Evolutionary conservation across 1,140 invertebrate genomes (phyloP).

Genomic region (Drosophila tristis): DNA sequence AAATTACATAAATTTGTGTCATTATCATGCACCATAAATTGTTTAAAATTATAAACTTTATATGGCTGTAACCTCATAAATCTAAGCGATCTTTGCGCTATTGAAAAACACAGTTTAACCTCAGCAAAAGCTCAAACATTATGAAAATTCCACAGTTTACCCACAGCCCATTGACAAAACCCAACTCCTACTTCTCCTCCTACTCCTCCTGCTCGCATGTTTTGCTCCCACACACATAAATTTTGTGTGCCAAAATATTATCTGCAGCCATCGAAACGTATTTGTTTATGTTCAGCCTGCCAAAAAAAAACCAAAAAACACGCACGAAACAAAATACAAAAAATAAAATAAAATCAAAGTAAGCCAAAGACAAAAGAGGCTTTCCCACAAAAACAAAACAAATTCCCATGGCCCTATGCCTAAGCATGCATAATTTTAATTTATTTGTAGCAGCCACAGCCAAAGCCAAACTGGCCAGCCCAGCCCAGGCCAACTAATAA

Average conservation of each 20-base stretch:
- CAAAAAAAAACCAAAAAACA: constrained; percentile 15
- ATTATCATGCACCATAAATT: too few species aligned
- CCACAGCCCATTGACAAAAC: constrained; percentile 26
- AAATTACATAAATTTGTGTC: too few species aligned
- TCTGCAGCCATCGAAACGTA: constrained; percentile 45
- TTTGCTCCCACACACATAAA: constrained; percentile 48
- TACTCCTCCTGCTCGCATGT: not conserved
- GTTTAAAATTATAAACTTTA: too few species aligned
- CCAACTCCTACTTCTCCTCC: not conserved
- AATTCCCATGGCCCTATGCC: constrained; percentile 66
- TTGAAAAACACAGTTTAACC: not conserved
- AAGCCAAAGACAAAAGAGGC: constrained; percentile 47
- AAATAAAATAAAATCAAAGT: constrained; percentile 25
- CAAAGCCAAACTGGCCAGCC: constrained; percentile 26
- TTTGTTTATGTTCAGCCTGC: constrained; percentile 41
- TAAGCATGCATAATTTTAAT: constrained; percentile 83
- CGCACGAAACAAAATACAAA: not conserved
- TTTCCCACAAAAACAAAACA: constrained; percentile 65
- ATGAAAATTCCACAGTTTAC: constrained; percentile 20
- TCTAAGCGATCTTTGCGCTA: not conserved
- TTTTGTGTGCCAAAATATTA: constrained; percentile 30
- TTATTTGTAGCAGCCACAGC: constrained; percentile 73
- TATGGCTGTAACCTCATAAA: not conserved
- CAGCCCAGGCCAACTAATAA: constrained; percentile 65
- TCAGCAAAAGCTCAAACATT: not conserved